phyloP scores from a whole-genome alignment of 2,888 invertebrate species.

The Heteromurus nitidus region DNA sequence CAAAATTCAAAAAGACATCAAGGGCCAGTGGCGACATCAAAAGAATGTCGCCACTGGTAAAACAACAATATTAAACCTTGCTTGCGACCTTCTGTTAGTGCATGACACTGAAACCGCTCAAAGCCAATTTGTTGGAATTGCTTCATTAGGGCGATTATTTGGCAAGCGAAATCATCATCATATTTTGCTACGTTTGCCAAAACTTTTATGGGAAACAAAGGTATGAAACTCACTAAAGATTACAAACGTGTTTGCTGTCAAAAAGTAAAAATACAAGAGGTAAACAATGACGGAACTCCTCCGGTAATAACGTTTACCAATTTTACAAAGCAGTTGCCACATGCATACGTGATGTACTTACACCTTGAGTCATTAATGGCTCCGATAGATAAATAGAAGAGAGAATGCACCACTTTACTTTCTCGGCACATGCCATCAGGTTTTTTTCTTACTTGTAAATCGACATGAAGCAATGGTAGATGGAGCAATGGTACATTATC shows the following conservation, averaged over 20 bases:
- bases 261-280: background rate
- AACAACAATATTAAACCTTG: background rate
- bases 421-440: no score
- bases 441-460: conserved; percentile 14
- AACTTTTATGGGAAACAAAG: conserved; percentile 9
- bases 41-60: conserved; percentile 11
- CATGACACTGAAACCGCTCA: background rate
- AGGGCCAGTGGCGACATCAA: conserved; percentile 8
- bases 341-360: conserved; percentile 40
- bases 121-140: conserved; percentile 29
- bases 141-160: conserved; percentile 10
- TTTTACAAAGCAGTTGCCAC: background rate
- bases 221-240: background rate
- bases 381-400: no score
- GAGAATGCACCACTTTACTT: no score
- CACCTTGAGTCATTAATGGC: conserved; percentile 48
- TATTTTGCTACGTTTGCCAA: conserved; percentile 21
- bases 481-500: background rate
- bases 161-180: background rate
- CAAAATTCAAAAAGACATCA: background rate
- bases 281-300: background rate
- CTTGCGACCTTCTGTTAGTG: background rate
- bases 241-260: conserved; percentile 5
- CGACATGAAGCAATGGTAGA: conserved; percentile 21
- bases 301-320: conserved; percentile 11